phyloP scores from a whole-genome alignment of 2,888 invertebrate genomes.

The Parelbella ahira region DNA sequence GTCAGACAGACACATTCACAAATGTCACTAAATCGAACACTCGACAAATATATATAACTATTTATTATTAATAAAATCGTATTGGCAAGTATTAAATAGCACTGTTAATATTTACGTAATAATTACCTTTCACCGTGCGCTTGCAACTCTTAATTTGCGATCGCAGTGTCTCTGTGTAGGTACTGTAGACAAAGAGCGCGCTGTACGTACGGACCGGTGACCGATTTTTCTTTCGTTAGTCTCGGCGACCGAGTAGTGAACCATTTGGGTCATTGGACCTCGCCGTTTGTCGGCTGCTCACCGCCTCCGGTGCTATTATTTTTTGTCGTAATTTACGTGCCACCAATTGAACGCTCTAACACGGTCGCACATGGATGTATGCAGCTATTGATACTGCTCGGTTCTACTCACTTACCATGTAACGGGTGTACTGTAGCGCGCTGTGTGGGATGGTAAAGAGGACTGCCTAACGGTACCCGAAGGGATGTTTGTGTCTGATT shows the following conservation, averaged over 20 bases:
- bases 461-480: conserved; percentile 41
- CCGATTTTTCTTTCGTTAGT: conserved; percentile 71
- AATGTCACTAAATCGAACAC: too few species aligned
- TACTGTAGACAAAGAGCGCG: too few species aligned
- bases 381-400: conserved; percentile 17
- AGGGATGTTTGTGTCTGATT: conserved; percentile 31
- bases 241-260: conserved; percentile 66
- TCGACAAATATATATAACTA: too few species aligned
- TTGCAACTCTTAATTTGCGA: too few species aligned
- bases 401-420: conserved; percentile 38
- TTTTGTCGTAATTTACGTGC: conserved; percentile 47
- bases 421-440: too few species aligned
- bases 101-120: conserved; percentile 7
- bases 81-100: too few species aligned
- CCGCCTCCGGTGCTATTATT: conserved; percentile 58
- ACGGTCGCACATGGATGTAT: conserved; percentile 37
- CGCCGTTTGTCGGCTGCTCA: conserved; percentile 66
- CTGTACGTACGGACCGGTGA: conserved; percentile 42
- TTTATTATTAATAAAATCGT: too few species aligned
- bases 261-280: conserved; percentile 79
- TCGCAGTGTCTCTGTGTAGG: too few species aligned
- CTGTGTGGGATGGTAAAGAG: conserved; percentile 40
- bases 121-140: neutral
- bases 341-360: conserved; percentile 58
- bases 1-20: too few species aligned